Evolutionary conservation across 1,140 invertebrate genomes (phyloP), one percentile per base, ranked within the genome.

Genomic region (Drosophila asahinai): DNA sequence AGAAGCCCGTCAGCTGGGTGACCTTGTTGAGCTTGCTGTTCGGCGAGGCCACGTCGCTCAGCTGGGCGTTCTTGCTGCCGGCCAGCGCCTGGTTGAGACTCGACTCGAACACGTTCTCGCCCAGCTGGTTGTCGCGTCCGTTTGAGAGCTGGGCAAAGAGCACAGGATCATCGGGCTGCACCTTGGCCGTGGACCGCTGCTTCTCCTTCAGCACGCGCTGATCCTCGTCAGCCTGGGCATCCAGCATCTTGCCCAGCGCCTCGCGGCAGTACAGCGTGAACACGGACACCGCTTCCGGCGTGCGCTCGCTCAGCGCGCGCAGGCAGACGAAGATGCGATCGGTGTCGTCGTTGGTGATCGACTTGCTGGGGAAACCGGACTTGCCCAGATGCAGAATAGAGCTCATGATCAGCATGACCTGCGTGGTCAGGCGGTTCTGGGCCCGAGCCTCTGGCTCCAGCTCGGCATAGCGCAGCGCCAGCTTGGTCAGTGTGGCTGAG

Each of bases 1-100:
- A 99, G 94, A 99, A 99, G 19, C 99, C 99, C n/a, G 99, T 99
- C 70, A 99, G 94, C 93, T 99, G 99, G n/a, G 98, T 99, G 22
- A 99, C 98, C 94, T 99, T 97, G 67, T 96, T 96, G 45, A 97
- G 93, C 89, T 97, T 96, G 72, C 93, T 96, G 2, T 94, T 94
- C 7, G 94, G 92, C 25, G 94, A 94, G 1, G 93, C 86, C 48
- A 95, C 94, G 40, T 95, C 94, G 45, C 83, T 86, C n/a, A 92
- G 77, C 70, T 93, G 93, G 12, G 92, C 91, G 0, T 93, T 86
- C 92, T 94, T 93, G 47, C 73, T 93, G 48, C 97, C 96, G 48
- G 96, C 96, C 12, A 99, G 94, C 2, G 99, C 99, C 91, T 98
- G 98, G 63, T 96, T 98, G 52, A 99, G 94, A 47, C 98, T 98